These are phyloP conservation scores for Macropis europaea DNA, from an alignment of 2,888 invertebrate species.

Conservation along the genomic window DNA sequence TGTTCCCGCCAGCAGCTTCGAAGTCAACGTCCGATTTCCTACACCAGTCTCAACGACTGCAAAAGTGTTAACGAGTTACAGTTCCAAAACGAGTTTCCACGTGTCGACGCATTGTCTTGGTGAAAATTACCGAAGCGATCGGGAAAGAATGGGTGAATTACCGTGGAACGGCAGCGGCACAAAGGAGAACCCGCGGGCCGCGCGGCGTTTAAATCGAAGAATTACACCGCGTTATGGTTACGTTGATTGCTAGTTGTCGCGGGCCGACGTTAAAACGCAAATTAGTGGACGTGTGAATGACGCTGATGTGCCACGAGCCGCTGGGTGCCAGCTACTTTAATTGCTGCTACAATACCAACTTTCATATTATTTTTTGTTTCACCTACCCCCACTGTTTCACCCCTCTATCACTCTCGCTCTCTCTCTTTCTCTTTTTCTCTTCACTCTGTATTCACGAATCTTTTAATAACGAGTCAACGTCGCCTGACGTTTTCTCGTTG, in stretches of 20 bases:
- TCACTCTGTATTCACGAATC: constrained; percentile 40
- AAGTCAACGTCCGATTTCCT: too few species aligned
- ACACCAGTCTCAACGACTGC: too few species aligned
- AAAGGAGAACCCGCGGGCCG: background rate
- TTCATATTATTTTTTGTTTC: constrained; percentile 15
- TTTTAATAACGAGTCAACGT: constrained; percentile 54
- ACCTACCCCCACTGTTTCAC: background rate
- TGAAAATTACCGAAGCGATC: background rate
- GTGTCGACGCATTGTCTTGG: too few species aligned
- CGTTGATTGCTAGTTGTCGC: constrained; percentile 18
- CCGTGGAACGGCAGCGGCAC: background rate
- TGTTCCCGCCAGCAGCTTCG: too few species aligned
- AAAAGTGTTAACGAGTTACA: too few species aligned
- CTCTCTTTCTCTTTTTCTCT: background rate
- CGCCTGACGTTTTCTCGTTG: constrained; percentile 34
- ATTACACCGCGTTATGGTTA: background rate
- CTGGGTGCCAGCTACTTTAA: constrained; percentile 45
- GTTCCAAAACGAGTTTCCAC: too few species aligned
- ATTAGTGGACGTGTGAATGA: constrained; percentile 44
- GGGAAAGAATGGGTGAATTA: background rate
- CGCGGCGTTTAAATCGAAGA: background rate
- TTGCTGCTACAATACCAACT: constrained; percentile 47
- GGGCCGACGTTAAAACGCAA: constrained; percentile 28
- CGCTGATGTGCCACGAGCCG: constrained; percentile 32
- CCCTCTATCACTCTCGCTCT: too few species aligned